Base-by-base conservation (phyloP, 2,113 vertebrate species). In the Origma solitaria region DNA sequence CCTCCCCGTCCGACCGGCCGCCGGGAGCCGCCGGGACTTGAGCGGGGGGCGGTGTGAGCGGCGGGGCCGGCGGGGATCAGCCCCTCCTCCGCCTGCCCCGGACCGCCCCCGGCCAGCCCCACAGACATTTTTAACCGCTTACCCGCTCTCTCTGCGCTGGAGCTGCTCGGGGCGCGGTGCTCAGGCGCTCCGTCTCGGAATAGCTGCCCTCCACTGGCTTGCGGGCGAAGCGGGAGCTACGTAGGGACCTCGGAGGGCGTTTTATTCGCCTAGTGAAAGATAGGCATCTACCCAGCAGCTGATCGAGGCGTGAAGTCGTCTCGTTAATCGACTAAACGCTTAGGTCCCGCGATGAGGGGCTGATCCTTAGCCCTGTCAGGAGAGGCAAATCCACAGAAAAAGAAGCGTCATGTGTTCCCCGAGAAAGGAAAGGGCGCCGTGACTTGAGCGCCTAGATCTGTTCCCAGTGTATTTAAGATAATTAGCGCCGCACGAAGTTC, bases 61-160 rank as follows among this genome's bases (percentile, higher is more conserved):
- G 20, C 21, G 76, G 64, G 65, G 42, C 82, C 18, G 61, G 30
- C 33, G 20, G 73, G 30, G 45, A 25, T 15, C 85, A 61, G 77
- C 66, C 77, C 77, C 88, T 61, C 88, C 94, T 75, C 56, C 61
- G 68, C 58, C 66, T 22, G 50, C 7, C 71, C 58, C 57, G 51
- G 31, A 56, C 81, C 53, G 53, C 53, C 88, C 84, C 60, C 40
- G 30, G 33, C 11, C 33, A 27, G 77, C 8, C 15, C 4, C 51
- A 16, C 68, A 7, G 42, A 15, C 60, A 17, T 45, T 38, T 80
- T 89, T 73, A 49, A 64, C 31, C 24, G 2, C 21, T 81, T 62
- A 5, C 2, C 8, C 9, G 6, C 12, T 18, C 2, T 7, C 8
- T 1, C 16, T 0, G 3, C 22, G 9, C 3, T 27, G 8, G 2